These are phyloP conservation scores for Gymnoscopelus braueri DNA, from an alignment of 2,797 vertebrate species.

Conservation along the genomic window DNA sequence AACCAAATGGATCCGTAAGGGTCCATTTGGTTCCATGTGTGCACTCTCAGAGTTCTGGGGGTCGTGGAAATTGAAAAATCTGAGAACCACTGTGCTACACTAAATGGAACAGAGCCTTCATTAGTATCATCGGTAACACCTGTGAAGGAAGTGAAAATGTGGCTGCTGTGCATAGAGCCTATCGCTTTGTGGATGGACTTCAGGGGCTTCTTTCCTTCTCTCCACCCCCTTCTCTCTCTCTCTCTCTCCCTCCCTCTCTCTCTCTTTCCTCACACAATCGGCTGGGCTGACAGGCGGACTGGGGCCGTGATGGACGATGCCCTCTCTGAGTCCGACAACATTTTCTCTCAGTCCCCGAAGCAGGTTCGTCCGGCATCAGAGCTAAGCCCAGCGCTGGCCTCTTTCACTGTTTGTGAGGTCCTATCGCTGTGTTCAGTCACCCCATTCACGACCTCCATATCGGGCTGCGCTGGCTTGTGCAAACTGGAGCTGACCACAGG, in stretches of 20 bases:
- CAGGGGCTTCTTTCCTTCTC: conserved; percentile 48
- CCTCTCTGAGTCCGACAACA: conserved; percentile 85
- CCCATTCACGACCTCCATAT: conserved; percentile 72
- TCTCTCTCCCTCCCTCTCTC: conserved; percentile 39
- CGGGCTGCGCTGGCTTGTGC: conserved; percentile 69
- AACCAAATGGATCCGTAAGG: too few relatives aligned
- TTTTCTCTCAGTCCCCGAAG: conserved; percentile 85
- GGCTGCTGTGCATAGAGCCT: background rate
- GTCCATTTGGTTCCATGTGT: too few relatives aligned
- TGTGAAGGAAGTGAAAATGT: too few relatives aligned
- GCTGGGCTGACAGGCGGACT: conserved; percentile 73
- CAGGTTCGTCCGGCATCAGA: conserved; percentile 73
- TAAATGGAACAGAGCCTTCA: too few relatives aligned
- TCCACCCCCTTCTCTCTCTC: conserved; percentile 4
- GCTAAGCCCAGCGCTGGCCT: conserved; percentile 58
- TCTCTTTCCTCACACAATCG: conserved; percentile 76
- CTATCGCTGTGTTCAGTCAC: conserved; percentile 76
- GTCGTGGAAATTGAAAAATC: too few relatives aligned
- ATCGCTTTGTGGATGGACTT: conserved; percentile 66
- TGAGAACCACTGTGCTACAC: too few relatives aligned
- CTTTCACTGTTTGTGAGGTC: conserved; percentile 79
- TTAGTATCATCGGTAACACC: too few relatives aligned
- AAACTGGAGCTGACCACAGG: conserved; percentile 77
- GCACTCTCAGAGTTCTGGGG: too few relatives aligned
- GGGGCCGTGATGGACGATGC: conserved; percentile 82